These are phyloP conservation scores for Artibeus lituratus DNA, from an alignment of 2,797 vertebrate species.

Conservation along the genomic window DNA sequence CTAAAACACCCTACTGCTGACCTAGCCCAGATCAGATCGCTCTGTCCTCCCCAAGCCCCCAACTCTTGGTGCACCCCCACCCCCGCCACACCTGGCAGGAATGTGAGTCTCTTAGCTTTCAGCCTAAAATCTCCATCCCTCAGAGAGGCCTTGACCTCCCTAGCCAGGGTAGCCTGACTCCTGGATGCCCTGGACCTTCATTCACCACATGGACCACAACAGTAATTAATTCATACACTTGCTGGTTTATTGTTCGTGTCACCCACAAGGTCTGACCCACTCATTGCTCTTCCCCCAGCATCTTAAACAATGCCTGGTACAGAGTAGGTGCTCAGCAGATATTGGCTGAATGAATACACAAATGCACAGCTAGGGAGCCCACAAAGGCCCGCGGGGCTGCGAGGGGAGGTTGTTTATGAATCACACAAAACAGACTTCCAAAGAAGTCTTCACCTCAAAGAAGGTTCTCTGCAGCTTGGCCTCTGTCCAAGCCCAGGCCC, in stretches of 20 bases:
- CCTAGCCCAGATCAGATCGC: background rate
- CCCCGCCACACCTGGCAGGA: background rate
- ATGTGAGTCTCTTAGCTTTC: background rate
- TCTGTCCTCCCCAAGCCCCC: accelerated
- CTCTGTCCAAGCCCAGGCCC: background rate
- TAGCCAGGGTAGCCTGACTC: no score
- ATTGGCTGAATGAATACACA: background rate
- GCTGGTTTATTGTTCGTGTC: background rate
- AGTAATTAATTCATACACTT: no score
- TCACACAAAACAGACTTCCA: background rate
- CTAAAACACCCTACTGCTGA: background rate
- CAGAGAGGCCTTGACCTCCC: background rate
- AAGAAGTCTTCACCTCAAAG: background rate
- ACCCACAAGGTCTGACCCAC: background rate
- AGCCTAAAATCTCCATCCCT: background rate
- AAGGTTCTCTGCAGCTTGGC: background rate
- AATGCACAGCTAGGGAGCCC: background rate
- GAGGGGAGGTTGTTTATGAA: background rate
- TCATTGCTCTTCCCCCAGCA: background rate
- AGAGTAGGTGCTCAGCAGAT: background rate
- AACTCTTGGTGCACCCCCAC: accelerated
- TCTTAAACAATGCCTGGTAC: background rate
- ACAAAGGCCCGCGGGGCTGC: background rate
- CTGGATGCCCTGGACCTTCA: background rate
- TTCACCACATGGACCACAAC: accelerated